These are phyloP conservation scores for Nesoenas mayeri DNA, from an alignment of 2,113 vertebrate genomes.

Conservation along the genomic window DNA sequence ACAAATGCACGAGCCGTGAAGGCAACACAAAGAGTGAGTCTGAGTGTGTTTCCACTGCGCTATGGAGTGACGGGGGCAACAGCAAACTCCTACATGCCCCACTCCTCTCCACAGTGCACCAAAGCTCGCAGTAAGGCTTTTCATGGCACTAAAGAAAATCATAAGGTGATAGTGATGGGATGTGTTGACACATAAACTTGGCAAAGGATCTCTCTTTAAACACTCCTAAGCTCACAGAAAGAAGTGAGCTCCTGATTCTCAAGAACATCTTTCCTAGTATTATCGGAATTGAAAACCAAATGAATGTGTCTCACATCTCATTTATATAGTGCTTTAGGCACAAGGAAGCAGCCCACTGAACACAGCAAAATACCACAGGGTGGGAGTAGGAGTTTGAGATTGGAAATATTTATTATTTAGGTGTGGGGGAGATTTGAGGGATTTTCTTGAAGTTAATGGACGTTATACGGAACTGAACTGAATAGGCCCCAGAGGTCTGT, in stretches of 20 bases:
- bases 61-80: background rate
- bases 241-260: background rate
- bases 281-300: background rate
- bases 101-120: background rate
- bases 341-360: background rate
- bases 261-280: background rate
- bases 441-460: no score
- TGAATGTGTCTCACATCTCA: background rate
- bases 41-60: background rate
- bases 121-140: background rate
- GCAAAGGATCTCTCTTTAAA: background rate
- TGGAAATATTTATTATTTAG: background rate
- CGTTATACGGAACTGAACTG: no score
- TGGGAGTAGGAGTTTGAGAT: background rate
- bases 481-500: no score
- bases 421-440: no score
- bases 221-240: background rate
- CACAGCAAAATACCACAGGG: background rate
- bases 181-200: background rate
- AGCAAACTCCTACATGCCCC: background rate
- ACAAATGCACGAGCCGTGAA: background rate
- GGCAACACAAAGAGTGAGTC: background rate
- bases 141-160: fast-evolving
- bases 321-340: background rate
- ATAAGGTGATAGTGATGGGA: fast-evolving